Base-by-base conservation (phyloP, 2,888 invertebrate genomes). In the Calameuta idolon region DNA sequence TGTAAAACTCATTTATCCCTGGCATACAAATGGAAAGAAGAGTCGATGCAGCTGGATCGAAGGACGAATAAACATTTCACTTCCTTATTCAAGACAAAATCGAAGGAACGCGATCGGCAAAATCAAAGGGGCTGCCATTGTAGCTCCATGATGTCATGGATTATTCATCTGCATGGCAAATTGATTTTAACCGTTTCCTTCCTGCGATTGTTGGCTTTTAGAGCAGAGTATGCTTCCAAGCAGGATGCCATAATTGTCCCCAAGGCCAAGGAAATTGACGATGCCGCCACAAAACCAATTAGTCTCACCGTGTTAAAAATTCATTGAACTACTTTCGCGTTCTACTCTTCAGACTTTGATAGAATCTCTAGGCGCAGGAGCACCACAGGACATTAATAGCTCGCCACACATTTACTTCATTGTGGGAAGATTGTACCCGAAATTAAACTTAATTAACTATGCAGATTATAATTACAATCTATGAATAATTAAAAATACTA, bases 191-290 rank as follows among this genome's bases (percentile, higher is more conserved):
- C 34, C 34, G 74, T 74, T 74, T 74, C 74, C 74, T 74, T 74
- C 74, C 74, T 35, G 74, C 74, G 74, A 74, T 74, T 74, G 74
- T 74, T 74, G 74, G 74, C 74, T 74, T 74, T 74, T 34, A 30
- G 34, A 37, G 74, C 74, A 34, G 31, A 34, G 34, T 34, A 35
- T 34, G 74, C 74, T 37, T 30, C 35, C 35, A 35, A 74, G 30
- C 74, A 35, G 74, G 74, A 74, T 74, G 74, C 74, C 74, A 35
- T 35, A 30, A 74, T 74, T 74, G 74, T 37, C 34, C 35, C 35
- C 74, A 35, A 74, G 74, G 74, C 35, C 35, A 35, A 35, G 74
- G 74, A 74, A 74, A 74, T 74, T 35, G 74, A 35, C 74, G 74
- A 35, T 37, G 35, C 31, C 30, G 71, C 31, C 71, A 30, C 71